Conservation (phyloP, 2,113 vertebrate genomes). For the Lepidothrix coronata region DNA sequence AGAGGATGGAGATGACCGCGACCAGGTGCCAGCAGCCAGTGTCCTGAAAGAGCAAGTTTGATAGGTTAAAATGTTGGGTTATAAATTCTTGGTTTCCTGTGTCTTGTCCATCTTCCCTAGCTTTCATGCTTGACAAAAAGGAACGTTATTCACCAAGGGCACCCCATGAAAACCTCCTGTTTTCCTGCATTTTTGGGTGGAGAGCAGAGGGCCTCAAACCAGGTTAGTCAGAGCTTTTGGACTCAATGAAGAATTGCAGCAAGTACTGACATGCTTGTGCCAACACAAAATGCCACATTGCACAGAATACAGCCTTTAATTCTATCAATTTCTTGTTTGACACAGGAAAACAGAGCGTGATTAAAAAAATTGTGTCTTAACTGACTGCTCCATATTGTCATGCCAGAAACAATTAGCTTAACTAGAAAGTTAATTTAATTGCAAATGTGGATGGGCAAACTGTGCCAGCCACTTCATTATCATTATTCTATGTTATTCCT, state of each 20-base stretch:
- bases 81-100: background rate
- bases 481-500: conserved; percentile 65
- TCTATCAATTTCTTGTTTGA: conserved; percentile 54
- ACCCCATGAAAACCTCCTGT: background rate
- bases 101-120: background rate
- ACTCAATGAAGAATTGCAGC: background rate
- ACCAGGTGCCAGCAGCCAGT: background rate
- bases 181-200: background rate
- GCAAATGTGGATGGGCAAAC: conserved; percentile 69
- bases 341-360: conserved; percentile 55
- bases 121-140: background rate
- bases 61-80: background rate
- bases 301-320: conserved; percentile 49
- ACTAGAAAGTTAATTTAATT: conserved; percentile 72
- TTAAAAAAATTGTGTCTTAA: conserved; percentile 69
- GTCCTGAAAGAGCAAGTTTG: background rate
- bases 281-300: conserved; percentile 37
- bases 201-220: background rate
- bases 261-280: background rate
- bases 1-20: background rate
- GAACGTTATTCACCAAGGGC: background rate
- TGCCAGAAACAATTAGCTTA: conserved; percentile 71
- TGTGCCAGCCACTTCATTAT: conserved; percentile 67
- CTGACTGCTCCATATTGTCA: conserved; percentile 68
- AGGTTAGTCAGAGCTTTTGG: background rate